These are phyloP conservation scores for Nothoprocta pentlandii DNA, from an alignment of 2,113 vertebrate species.

Conservation along the genomic window DNA sequence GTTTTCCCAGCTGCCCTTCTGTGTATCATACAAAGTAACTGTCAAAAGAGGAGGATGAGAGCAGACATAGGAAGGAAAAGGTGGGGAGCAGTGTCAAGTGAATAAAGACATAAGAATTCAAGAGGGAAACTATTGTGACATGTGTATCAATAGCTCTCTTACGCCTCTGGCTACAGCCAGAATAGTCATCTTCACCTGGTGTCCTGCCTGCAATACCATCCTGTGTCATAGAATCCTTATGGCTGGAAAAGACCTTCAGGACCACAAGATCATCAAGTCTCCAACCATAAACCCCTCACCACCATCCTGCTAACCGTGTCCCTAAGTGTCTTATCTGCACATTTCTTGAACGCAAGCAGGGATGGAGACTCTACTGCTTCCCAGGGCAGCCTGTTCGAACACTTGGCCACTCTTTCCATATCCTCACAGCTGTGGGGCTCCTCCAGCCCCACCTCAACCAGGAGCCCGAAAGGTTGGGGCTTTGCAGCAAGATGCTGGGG, in stretches of 20 bases:
- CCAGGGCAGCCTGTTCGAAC: too few species aligned
- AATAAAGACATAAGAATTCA: neutral
- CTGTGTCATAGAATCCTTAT: neutral
- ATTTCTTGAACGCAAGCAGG: too few species aligned
- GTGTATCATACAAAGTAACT: neutral
- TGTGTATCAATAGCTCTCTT: neutral
- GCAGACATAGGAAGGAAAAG: neutral
- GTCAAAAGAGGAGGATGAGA: neutral
- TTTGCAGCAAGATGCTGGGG: neutral
- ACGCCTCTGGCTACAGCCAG: neutral
- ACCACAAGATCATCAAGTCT: too few species aligned
- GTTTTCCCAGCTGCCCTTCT: neutral
- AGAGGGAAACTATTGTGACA: neutral
- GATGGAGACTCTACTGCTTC: too few species aligned
- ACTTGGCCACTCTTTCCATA: too few species aligned
- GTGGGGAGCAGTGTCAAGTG: neutral
- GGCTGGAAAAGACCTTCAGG: too few species aligned
- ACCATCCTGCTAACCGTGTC: too few species aligned
- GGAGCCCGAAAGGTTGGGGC: neutral
- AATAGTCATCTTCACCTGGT: neutral
- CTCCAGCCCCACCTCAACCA: neutral
- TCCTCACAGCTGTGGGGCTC: neutral
- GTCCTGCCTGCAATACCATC: neutral
- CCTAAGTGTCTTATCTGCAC: too few species aligned
- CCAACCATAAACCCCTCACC: too few species aligned